Evolutionary conservation across 2,888 invertebrate genomes (phyloP), one percentile per base, ranked within the genome.

Genomic region (Drosophila formosana): DNA sequence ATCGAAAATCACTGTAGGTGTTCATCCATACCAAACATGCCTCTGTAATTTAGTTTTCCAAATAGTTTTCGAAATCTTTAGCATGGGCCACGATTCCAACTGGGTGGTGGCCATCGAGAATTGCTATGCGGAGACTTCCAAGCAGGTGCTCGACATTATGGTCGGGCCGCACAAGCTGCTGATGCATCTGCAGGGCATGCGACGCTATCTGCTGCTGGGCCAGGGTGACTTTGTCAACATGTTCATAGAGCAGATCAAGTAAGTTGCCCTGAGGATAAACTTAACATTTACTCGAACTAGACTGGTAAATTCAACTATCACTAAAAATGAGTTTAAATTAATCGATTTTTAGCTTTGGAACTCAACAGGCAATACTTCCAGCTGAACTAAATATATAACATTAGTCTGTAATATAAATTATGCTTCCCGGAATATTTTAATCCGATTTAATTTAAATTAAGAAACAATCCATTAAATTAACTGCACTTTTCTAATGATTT

Each of bases 191-290:
- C 96, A 97, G 88, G 98, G 98, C 23, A 95, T 98, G 92, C 94
- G 98, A 74, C 95, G 97, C 67, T 99, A 98, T 93, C 93, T 99
- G 87, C 94, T 99, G 57, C 94, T 99, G 11, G 98, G 98, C n/a
- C 98, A 99, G 93, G 99, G 99, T 0, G 98, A 99, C 93, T 98
- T 99, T 92, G 97, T 98, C 84, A 95, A 97, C 89, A 96, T 98
- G 90, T 95, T 99, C 58, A 96, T 99, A 95, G 97, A 98, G 86
- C 94, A 98, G 69, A 93, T 99, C 72, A 96, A 96, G 97, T 98
- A 93, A 30, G 82, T 58, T 53, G 1, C 13, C 4, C 7, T 39
- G 18, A 18, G 18, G 18, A 18, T 1, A 18, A 18, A 18, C 18
- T 18, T 18, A 18, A 18, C 18, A 18, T 7, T 3, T 9, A 3